phyloP scores from a whole-genome alignment of 92 coral and sea anemone genomes.

The Porites evermanni region DNA sequence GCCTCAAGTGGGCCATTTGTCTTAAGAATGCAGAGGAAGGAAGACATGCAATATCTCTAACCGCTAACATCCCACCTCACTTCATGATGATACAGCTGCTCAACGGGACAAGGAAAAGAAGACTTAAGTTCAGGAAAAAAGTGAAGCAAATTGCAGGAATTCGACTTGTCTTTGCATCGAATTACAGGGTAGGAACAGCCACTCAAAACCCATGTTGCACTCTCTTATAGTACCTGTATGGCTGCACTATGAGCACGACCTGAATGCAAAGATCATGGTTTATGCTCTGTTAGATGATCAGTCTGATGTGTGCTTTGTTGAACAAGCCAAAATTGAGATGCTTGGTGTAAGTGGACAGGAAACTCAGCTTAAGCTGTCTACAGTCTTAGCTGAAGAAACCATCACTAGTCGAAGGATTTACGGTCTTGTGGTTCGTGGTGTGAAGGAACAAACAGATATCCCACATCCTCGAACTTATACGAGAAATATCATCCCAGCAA shows the following conservation, averaged over 20 bases:
- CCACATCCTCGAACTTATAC: slow-evolving; percentile 58
- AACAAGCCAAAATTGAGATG: background rate
- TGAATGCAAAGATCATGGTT: slow-evolving; percentile 33
- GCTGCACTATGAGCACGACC: slow-evolving; percentile 56
- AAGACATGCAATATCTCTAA: slow-evolving; percentile 33
- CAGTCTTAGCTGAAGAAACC: slow-evolving; percentile 42
- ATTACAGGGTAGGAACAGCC: slow-evolving; percentile 1
- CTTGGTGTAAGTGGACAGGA: slow-evolving; percentile 57
- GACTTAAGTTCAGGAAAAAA: background rate
- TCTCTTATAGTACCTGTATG: slow-evolving; percentile 63
- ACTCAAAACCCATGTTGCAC: slow-evolving; percentile 24
- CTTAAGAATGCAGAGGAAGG: slow-evolving; percentile 40
- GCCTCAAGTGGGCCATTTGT: slow-evolving; percentile 46
- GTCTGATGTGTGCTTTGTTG: too few relatives aligned
- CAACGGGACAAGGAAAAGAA: background rate
- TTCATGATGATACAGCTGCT: slow-evolving; percentile 43
- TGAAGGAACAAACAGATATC: slow-evolving; percentile 36
- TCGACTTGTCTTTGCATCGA: slow-evolving; percentile 20
- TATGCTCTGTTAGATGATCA: slow-evolving; percentile 13
- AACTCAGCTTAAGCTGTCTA: slow-evolving; percentile 43
- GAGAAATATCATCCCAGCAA: slow-evolving; percentile 34
- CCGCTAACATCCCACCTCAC: slow-evolving; percentile 52
- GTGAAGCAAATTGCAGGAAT: background rate
- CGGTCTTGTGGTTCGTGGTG: slow-evolving; percentile 46
- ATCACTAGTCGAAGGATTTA: slow-evolving; percentile 42